Conservation (phyloP, 2,797 vertebrate genomes). For the Hemibagrus guttatus region DNA sequence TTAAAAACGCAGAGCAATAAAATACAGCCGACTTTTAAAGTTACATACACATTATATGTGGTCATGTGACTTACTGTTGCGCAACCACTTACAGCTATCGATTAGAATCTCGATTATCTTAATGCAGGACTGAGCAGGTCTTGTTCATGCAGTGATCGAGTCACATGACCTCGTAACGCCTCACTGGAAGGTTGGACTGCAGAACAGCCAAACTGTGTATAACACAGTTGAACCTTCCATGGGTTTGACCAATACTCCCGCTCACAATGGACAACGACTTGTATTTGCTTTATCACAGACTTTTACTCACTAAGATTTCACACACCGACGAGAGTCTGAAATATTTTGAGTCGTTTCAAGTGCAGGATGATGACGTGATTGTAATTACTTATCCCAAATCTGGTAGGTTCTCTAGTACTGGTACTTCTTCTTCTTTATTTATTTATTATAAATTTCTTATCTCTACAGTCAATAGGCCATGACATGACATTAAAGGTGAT, state of each 20-base stretch:
- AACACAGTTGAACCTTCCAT: no score
- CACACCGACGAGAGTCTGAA: conserved; percentile 66
- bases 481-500: neutral
- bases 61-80: no score
- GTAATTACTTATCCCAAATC: conserved; percentile 74
- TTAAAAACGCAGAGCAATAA: neutral
- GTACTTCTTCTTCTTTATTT: neutral
- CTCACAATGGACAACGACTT: neutral
- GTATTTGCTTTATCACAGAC: conserved; percentile 61
- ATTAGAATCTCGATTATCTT: no score
- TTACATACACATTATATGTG: no score
- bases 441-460: no score
- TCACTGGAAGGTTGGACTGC: no score
- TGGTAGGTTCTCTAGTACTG: conserved; percentile 64
- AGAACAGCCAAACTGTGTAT: neutral
- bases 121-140: no score
- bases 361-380: conserved; percentile 70
- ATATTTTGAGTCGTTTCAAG: conserved; percentile 59
- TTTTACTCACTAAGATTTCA: conserved; percentile 54
- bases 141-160: neutral
- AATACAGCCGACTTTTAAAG: neutral
- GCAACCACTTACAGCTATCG: no score
- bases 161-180: neutral
- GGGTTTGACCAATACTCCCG: accelerated
- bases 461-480: no score